Base-by-base conservation (phyloP, 1,140 invertebrate species). In the Metaphire vulgaris region DNA sequence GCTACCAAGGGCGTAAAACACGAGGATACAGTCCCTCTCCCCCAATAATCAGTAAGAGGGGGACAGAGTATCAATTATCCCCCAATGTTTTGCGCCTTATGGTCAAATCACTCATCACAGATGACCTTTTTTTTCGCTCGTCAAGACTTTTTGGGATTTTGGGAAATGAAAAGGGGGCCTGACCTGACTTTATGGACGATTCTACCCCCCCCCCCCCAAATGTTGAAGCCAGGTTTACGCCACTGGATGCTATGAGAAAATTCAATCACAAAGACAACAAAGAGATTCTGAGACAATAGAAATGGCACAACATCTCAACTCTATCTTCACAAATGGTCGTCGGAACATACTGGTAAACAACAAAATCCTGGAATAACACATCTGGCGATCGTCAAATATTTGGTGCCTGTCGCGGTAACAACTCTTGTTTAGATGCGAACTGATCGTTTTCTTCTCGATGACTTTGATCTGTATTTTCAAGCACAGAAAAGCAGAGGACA, bases 381-480 rank as follows among this genome's bases (percentile, higher is more conserved):
- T 21, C n/a, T n/a, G n/a, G n/a, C n/a, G n/a, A n/a, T n/a, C n/a
- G n/a, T n/a, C n/a, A n/a, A n/a, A n/a, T n/a, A n/a, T n/a, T n/a
- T n/a, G 6, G 41, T 56, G n/a, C n/a, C 41, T 56, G 6, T 56
- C 41, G 21, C 21, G 6, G 41, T 56, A 12, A 6, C 21, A 56
- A 12, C 6, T 21, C 41, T 56, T 21, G 41, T 69, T 33, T 68
- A 75, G 30, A 68, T 75, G 21, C 74, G 64, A 16, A 75, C 65
- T 2, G 64, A 68, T 66, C 68, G 74, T 66, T 75, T 75, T 75
- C 74, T 67, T 68, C 74, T 66, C 2, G 74, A 75, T 32, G 68
- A 69, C 67, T 75, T 75, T 1, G 74, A 75, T 34, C 74, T 75
- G 65, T 33, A 68, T 56, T 56, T n/a, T n/a, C n/a, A n/a, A n/a